These are phyloP conservation scores for Clistopyga incitator DNA, from an alignment of 2,888 invertebrate species.

Conservation along the genomic window DNA sequence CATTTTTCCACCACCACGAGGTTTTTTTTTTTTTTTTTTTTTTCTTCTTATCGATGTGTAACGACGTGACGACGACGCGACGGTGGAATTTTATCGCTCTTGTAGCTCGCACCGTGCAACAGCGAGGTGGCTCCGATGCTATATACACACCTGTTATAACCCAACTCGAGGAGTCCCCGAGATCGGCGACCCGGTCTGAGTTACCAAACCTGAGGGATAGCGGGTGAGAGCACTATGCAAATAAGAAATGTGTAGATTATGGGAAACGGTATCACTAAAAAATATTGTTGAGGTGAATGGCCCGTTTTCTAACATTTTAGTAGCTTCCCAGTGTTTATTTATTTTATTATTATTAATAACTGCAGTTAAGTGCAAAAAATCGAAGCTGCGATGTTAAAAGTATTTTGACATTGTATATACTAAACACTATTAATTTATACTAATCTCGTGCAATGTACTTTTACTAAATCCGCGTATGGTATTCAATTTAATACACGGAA, in stretches of 20 bases:
- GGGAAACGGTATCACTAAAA: constrained; percentile 8
- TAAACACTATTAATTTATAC: too few species aligned
- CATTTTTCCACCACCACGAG: not conserved
- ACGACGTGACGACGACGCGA: constrained; percentile 51
- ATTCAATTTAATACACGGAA: too few species aligned
- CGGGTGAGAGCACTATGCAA: constrained; percentile 33
- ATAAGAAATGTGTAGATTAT: not conserved
- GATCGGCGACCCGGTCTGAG: constrained; percentile 12
- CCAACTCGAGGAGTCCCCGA: constrained; percentile 9
- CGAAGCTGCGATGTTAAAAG: too few species aligned
- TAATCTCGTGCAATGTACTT: too few species aligned
- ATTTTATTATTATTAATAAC: not conserved
- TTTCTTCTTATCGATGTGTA: constrained; percentile 64
- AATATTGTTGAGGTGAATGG: not conserved
- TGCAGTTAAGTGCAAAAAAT: too few species aligned
- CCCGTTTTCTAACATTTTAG: not conserved
- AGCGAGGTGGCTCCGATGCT: constrained; percentile 18
- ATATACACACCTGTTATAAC: constrained; percentile 11
- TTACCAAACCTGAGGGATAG: constrained; percentile 36
- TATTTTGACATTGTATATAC: too few species aligned
- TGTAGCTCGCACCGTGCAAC: constrained; percentile 22
- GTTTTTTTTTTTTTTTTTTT: constrained; percentile 46
- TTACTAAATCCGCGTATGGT: too few species aligned
- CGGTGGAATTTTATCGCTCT: constrained; percentile 61
- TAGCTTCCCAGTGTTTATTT: not conserved